Conservation (phyloP, 2,797 vertebrate species). For the Heliangelus exortis region DNA sequence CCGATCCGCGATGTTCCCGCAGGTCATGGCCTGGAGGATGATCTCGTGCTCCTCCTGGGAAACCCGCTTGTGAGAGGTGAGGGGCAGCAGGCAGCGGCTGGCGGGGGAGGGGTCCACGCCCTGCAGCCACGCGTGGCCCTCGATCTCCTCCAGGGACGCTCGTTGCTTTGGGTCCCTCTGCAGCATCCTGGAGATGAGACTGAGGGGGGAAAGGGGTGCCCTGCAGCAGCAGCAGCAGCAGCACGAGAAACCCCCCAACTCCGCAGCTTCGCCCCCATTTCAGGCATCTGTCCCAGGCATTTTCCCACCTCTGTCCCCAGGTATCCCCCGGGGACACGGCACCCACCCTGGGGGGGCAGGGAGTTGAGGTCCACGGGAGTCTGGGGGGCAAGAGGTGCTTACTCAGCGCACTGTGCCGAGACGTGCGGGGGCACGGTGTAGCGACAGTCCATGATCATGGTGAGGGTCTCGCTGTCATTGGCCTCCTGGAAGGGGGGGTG, state of each 20-base stretch:
- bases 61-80: constrained; percentile 78
- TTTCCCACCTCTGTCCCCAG: not conserved
- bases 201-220: constrained; percentile 13
- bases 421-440: constrained; percentile 84
- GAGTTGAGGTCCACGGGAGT: not conserved
- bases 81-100: constrained; percentile 81
- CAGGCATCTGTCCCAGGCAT: not conserved
- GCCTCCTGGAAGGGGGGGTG: constrained; percentile 91
- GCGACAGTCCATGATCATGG: constrained; percentile 94
- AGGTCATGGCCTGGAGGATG: constrained; percentile 80
- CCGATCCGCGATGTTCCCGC: constrained; percentile 75
- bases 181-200: constrained; percentile 89
- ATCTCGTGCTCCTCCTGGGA: constrained; percentile 78
- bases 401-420: constrained; percentile 86
- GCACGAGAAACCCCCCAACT: accelerated
- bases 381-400: constrained; percentile 40
- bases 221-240: not conserved
- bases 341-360: not conserved
- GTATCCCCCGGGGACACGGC: not conserved
- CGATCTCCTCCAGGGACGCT: constrained; percentile 84
- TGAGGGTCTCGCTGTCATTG: constrained; percentile 91
- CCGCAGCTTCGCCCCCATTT: not conserved
- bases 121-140: constrained; percentile 85
- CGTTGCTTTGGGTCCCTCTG: constrained; percentile 84
- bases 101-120: constrained; percentile 84